These are phyloP conservation scores for Erebia palarica DNA, from an alignment of 2,888 invertebrate species.

Conservation along the genomic window DNA sequence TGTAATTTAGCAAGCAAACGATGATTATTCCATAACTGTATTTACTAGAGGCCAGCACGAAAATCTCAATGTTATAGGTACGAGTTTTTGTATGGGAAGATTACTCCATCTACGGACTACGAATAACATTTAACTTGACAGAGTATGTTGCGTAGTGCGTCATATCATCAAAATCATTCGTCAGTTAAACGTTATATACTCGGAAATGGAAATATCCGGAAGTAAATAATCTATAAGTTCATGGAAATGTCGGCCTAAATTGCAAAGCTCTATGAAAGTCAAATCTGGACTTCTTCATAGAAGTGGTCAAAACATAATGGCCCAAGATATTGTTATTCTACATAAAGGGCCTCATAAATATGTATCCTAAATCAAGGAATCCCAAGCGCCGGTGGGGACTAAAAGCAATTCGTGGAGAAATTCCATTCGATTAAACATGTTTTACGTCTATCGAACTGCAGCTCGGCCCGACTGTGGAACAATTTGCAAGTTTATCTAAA, in stretches of 20 bases:
- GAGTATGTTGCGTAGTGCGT: too few species aligned
- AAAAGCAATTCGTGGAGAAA: conserved; percentile 29
- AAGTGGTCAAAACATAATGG: not conserved
- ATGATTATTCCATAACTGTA: not conserved
- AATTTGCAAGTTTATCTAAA: conserved; percentile 29
- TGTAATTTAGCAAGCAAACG: too few species aligned
- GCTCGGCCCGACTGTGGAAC: conserved; percentile 23
- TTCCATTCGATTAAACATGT: conserved; percentile 32
- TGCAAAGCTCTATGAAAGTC: not conserved
- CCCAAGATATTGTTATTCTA: conserved; percentile 15
- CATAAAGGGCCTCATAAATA: conserved; percentile 23
- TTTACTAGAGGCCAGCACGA: not conserved
- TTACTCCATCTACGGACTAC: too few species aligned
- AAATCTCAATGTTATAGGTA: too few species aligned
- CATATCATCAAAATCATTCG: too few species aligned
- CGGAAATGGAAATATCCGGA: too few species aligned
- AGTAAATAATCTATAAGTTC: too few species aligned
- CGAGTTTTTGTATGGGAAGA: too few species aligned
- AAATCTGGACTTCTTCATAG: not conserved
- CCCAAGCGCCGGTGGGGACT: conserved; percentile 19
- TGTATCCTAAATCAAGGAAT: conserved; percentile 32
- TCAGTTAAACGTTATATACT: too few species aligned
- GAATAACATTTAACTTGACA: too few species aligned
- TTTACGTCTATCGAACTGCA: conserved; percentile 24
- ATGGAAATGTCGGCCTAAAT: too few species aligned